Conservation (phyloP, 2,797 vertebrate genomes). For the Ctenopoma kingsleyae region DNA sequence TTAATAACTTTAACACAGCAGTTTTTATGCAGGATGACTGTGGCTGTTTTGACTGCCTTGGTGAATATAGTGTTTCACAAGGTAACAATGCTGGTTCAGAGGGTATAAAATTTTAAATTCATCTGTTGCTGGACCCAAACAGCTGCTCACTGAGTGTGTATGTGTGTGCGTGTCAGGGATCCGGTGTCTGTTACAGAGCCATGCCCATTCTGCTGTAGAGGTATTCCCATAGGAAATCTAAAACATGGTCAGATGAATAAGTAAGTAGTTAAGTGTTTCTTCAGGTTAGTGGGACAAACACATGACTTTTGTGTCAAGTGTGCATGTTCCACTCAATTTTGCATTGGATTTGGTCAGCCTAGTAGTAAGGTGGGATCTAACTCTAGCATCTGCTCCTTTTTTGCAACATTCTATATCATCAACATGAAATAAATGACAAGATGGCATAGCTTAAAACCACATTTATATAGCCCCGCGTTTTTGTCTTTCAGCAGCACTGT, state of each 20-base stretch:
- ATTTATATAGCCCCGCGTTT: not conserved
- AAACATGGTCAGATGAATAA: constrained; percentile 74
- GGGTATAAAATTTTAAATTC: constrained; percentile 71
- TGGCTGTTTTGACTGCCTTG: constrained; percentile 17
- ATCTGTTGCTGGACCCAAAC: constrained; percentile 63
- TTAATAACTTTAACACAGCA: constrained; percentile 10
- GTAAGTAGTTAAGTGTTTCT: constrained; percentile 63
- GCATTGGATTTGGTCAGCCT: not conserved
- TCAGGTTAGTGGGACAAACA: constrained; percentile 69
- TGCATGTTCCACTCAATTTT: constrained; percentile 6
- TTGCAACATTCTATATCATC: not conserved
- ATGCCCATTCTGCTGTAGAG: constrained; percentile 52
- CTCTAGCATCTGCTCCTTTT: constrained; percentile 5
- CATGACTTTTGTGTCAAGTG: constrained; percentile 30
- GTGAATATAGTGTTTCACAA: constrained; percentile 53
- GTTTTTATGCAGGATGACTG: constrained; percentile 15
- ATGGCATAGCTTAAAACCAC: not conserved
- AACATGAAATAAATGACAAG: not conserved
- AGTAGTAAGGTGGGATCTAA: not conserved
- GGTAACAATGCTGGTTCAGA: constrained; percentile 43
- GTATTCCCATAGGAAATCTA: constrained; percentile 69
- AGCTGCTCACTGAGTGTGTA: constrained; percentile 67
- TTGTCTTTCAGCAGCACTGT: not conserved
- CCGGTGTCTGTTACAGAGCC: constrained; percentile 71
- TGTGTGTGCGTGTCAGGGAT: constrained; percentile 37